phyloP scores from a whole-genome alignment of 2,888 invertebrate genomes.

The Limnephilus lunatus region DNA sequence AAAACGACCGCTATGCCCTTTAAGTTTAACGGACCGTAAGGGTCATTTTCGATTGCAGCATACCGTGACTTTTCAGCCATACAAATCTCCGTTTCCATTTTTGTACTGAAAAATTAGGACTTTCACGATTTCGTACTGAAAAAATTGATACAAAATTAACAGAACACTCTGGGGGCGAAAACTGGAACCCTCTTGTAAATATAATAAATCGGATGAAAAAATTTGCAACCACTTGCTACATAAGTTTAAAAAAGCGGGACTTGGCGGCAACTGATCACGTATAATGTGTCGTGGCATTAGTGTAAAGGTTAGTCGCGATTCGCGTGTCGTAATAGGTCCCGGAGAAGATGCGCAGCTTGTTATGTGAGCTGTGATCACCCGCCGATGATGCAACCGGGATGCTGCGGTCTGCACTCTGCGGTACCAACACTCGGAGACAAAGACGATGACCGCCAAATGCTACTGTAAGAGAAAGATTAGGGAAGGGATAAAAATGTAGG shows the following conservation, averaged over 20 bases:
- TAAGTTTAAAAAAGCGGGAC: background rate
- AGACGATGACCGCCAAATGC: background rate
- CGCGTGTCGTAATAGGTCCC: slow-evolving; percentile 38
- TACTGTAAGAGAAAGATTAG: background rate
- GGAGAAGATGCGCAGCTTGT: slow-evolving; percentile 41
- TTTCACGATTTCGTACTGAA: too few relatives aligned
- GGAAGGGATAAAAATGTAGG: background rate
- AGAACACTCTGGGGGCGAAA: too few relatives aligned
- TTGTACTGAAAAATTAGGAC: too few relatives aligned
- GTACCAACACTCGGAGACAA: background rate
- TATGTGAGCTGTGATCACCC: background rate
- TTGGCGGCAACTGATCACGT: slow-evolving; percentile 36
- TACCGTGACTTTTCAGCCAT: too few relatives aligned
- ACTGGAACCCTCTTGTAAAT: too few relatives aligned
- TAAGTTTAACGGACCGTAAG: too few relatives aligned
- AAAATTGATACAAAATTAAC: too few relatives aligned
- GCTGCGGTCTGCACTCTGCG: background rate
- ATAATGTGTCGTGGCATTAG: slow-evolving; percentile 49
- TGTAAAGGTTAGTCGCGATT: slow-evolving; percentile 47
- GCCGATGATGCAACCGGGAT: slow-evolving; percentile 9
- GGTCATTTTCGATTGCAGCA: too few relatives aligned
- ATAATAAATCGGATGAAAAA: background rate
- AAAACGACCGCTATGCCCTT: too few relatives aligned
- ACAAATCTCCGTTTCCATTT: too few relatives aligned
- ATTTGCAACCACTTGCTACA: background rate